Evolutionary conservation across 1,140 invertebrate species (phyloP).

Genomic region (Lepidurus couesii): DNA sequence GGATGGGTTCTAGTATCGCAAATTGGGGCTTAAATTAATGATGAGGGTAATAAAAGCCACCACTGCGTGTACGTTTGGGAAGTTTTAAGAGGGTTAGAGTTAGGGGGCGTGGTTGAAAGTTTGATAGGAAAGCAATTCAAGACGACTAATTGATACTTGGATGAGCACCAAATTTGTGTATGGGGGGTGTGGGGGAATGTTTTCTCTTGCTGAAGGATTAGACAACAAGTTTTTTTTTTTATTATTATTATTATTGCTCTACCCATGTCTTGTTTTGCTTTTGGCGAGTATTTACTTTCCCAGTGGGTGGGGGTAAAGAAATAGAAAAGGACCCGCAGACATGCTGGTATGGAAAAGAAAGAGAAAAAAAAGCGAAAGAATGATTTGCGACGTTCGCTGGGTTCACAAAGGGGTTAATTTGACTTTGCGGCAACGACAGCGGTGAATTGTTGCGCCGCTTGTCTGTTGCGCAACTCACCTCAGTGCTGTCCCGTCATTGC

Average conservation of each 20-base stretch:
- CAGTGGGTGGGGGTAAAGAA: background rate
- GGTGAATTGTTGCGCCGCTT: background rate
- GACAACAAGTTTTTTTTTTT: no score
- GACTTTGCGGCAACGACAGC: background rate
- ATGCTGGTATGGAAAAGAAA: background rate
- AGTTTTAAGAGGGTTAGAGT: background rate
- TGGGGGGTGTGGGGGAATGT: no score
- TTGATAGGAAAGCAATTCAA: constrained; percentile 4
- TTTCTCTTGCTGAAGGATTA: no score
- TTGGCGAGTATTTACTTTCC: background rate
- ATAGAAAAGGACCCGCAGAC: background rate
- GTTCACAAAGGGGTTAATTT: background rate
- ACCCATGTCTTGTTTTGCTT: background rate
- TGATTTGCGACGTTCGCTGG: constrained; percentile 3
- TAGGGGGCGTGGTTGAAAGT: background rate
- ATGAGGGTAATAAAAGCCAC: background rate
- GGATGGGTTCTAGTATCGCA: background rate
- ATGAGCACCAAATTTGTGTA: background rate
- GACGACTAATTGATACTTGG: background rate
- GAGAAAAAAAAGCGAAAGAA: background rate
- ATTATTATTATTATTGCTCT: no score
- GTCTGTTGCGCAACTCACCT: background rate
- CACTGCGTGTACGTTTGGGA: background rate
- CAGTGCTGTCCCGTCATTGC: constrained; percentile 2
- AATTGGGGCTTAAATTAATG: constrained; percentile 6